These are phyloP conservation scores for Synergus japonicus DNA, from an alignment of 2,888 invertebrate species.

Conservation along the genomic window DNA sequence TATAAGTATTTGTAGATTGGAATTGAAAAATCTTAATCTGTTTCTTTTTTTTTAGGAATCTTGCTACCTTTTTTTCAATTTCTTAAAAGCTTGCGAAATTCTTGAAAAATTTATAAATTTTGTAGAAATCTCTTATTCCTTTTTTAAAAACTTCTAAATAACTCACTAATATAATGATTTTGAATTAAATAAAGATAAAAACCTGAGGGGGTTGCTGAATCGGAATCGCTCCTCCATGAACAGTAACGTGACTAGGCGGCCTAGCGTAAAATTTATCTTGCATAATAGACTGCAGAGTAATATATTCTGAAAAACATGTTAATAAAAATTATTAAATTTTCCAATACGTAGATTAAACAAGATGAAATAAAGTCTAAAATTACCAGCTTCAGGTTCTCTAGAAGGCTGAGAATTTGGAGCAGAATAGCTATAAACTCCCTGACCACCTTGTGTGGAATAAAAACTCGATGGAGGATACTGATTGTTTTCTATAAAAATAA, in stretches of 20 bases:
- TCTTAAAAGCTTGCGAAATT: too few relatives aligned
- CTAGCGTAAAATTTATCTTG: constrained; percentile 78
- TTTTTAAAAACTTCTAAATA: too few relatives aligned
- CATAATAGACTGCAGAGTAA: constrained; percentile 60
- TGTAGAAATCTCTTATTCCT: too few relatives aligned
- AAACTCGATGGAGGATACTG: constrained; percentile 76
- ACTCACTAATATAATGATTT: too few relatives aligned
- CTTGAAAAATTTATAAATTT: too few relatives aligned
- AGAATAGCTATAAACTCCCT: constrained; percentile 76
- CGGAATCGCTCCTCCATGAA: constrained; percentile 80
- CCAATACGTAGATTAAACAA: not conserved
- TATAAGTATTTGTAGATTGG: not conserved
- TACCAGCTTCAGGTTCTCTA: constrained; percentile 71
- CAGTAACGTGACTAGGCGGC: constrained; percentile 79
- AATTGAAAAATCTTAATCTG: too few relatives aligned
- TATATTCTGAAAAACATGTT: constrained; percentile 24
- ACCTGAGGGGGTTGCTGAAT: constrained; percentile 80
- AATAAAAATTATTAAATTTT: constrained; percentile 12
- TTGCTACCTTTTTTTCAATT: too few relatives aligned
- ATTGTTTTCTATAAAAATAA: constrained; percentile 70
- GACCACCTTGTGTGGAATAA: constrained; percentile 71
- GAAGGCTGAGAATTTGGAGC: constrained; percentile 70
- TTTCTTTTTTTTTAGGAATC: too few relatives aligned
- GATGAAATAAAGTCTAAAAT: constrained; percentile 54
- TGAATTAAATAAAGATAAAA: constrained; percentile 35